Evolutionary conservation across 2,888 invertebrate genomes (phyloP).

Genomic region (Drosophila quinaria): DNA sequence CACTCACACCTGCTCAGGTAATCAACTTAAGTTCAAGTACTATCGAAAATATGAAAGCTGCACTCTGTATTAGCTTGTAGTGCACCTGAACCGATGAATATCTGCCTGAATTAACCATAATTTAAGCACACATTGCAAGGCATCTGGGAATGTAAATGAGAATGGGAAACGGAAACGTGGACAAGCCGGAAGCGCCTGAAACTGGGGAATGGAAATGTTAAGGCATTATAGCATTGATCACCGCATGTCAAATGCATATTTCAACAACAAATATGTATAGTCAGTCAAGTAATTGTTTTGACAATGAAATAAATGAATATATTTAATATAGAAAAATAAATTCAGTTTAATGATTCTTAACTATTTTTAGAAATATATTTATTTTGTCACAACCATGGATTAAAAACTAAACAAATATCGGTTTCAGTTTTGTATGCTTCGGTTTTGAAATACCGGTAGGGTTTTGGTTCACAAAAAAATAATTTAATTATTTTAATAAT

Average conservation of each 20-base stretch:
- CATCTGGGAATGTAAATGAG: neutral
- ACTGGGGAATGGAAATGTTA: constrained; percentile 5
- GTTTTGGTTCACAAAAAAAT: no score
- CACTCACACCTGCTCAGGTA: constrained; percentile 13
- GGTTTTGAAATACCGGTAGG: no score
- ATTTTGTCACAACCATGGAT: neutral
- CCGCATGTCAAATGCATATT: constrained; percentile 77
- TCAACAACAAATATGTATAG: constrained; percentile 22
- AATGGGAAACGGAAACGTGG: constrained; percentile 7
- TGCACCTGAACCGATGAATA: constrained; percentile 47
- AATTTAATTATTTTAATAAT: no score
- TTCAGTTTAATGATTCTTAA: no score
- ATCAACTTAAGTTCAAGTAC: constrained; percentile 22
- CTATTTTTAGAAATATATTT: no score
- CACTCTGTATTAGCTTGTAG: constrained; percentile 14
- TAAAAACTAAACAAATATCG: no score
- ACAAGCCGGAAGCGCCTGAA: constrained; percentile 6
- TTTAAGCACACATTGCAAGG: constrained; percentile 27
- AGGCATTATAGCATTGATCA: constrained; percentile 51
- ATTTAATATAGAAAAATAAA: neutral
- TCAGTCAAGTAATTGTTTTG: neutral
- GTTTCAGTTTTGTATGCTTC: no score
- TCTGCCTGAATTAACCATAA: constrained; percentile 53
- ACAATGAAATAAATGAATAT: neutral
- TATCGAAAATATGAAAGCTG: constrained; percentile 18